Evolutionary conservation across 1,140 invertebrate genomes (phyloP).

Genomic region (Nilaparvata lugens): DNA sequence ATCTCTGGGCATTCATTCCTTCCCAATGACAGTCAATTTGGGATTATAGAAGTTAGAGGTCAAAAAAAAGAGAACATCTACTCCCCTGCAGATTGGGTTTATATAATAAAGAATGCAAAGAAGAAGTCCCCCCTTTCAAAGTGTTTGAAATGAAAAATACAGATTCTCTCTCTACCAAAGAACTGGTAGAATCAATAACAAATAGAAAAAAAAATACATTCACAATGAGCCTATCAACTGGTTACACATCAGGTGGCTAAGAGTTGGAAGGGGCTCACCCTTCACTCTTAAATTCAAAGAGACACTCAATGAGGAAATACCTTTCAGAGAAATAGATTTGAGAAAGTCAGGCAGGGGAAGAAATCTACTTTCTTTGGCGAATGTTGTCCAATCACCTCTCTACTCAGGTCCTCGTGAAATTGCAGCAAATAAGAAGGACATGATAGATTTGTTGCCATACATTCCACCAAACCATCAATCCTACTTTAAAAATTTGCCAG

Average conservation of each 20-base stretch:
- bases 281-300: neutral
- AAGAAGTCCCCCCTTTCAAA: neutral
- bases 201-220: neutral
- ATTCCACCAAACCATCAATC: neutral
- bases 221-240: neutral
- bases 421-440: neutral
- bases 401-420: neutral
- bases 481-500: neutral
- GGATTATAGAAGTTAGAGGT: conserved; percentile 12
- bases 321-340: neutral
- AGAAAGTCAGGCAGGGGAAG: neutral
- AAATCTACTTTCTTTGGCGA: neutral
- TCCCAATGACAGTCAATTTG: conserved; percentile 16
- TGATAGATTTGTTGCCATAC: neutral
- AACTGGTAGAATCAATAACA: neutral
- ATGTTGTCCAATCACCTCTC: neutral
- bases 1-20: conserved; percentile 21
- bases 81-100: neutral
- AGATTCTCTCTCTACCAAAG: neutral
- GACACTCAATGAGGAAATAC: no score
- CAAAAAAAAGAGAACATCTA: conserved; percentile 8
- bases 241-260: neutral
- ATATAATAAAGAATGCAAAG: neutral
- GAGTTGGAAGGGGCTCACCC: neutral
- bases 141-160: neutral